phyloP scores from a whole-genome alignment of 2,888 invertebrate genomes.

The Tinea semifulvella region DNA sequence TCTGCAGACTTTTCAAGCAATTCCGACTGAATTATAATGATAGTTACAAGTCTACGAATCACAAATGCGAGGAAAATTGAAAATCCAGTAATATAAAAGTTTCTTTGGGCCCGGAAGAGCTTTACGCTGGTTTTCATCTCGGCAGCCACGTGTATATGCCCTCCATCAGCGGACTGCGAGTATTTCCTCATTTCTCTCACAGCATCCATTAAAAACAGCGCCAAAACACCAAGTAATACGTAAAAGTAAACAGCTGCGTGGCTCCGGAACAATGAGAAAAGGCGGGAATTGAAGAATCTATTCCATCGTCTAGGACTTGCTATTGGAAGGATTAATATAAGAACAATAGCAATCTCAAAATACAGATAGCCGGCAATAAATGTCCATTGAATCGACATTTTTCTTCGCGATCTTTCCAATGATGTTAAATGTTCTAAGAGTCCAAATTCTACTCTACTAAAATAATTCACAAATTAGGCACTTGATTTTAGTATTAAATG shows the following conservation, averaged over 20 bases:
- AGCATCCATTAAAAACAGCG: constrained; percentile 74
- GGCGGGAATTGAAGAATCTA: constrained; percentile 75
- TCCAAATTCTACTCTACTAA: too few relatives aligned
- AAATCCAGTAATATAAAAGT: constrained; percentile 83
- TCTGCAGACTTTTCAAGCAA: constrained; percentile 70
- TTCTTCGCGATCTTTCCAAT: too few relatives aligned
- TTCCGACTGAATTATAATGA: constrained; percentile 72
- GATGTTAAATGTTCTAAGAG: too few relatives aligned
- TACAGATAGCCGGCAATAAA: constrained; percentile 78
- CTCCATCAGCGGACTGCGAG: constrained; percentile 46
- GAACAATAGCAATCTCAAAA: constrained; percentile 70
- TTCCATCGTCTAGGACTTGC: constrained; percentile 81
- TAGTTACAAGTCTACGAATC: constrained; percentile 69
- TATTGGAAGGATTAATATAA: constrained; percentile 73
- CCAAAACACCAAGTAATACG: constrained; percentile 63
- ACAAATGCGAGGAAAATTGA: constrained; percentile 77
- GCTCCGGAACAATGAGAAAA: constrained; percentile 69
- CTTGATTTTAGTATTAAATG: too few relatives aligned
- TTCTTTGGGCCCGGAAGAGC: constrained; percentile 79
- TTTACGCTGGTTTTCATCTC: constrained; percentile 76
- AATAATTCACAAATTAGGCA: too few relatives aligned
- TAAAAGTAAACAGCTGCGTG: constrained; percentile 73
- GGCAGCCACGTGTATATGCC: constrained; percentile 58
- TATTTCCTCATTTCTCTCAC: constrained; percentile 78
- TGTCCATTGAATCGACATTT: constrained; percentile 84